Evolutionary conservation across 2,113 vertebrate species (phyloP), one percentile per base, ranked within the genome.

Genomic region (Penelope pileata): DNA sequence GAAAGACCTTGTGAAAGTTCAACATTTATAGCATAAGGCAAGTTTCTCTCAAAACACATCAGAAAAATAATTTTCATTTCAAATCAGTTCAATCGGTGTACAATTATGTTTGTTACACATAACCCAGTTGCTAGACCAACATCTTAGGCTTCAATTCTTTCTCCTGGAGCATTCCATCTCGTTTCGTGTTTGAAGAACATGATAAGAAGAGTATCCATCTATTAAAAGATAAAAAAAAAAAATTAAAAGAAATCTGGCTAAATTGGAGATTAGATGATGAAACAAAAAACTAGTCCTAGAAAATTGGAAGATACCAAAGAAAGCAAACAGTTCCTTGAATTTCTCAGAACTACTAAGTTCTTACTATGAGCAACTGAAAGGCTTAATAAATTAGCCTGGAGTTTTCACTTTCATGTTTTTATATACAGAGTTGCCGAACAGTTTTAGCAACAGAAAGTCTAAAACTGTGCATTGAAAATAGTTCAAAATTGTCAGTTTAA

Each of bases 351-450:
- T 45, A 47, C 2, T 51, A 47, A 40, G 1, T 83, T 79, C 40
- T 75, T 48, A 48, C 34, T 38, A 66, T 27, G 3, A 47, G 10
- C 38, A 53, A 36, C 16, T 51, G 21, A 75, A 24, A 75, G 1
- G 29, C 16, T 80, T 8, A 48, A 51, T 16, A 22, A 67, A 50
- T 38, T 48, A 56, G 19, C 29, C 32, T 7, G 17, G 6, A 75
- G 29, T n/a, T 66, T 4, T 45, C 40, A 32, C 18, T 38, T 24
- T 76, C 30, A 34, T 18, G 7, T 48, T 59, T 80, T 80, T 60
- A 38, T 70, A n/a, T 0, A 0, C 59, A 23, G 30, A 21, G 23
- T 11, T 48, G 19, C 3, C 18, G 43, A 43, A 69, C 5, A 42
- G 7, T 70, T 84, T 72, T 30, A 36, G 10, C 30, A 24, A 48